phyloP scores from a whole-genome alignment of 2,797 vertebrate species.

The Lates japonicus region DNA sequence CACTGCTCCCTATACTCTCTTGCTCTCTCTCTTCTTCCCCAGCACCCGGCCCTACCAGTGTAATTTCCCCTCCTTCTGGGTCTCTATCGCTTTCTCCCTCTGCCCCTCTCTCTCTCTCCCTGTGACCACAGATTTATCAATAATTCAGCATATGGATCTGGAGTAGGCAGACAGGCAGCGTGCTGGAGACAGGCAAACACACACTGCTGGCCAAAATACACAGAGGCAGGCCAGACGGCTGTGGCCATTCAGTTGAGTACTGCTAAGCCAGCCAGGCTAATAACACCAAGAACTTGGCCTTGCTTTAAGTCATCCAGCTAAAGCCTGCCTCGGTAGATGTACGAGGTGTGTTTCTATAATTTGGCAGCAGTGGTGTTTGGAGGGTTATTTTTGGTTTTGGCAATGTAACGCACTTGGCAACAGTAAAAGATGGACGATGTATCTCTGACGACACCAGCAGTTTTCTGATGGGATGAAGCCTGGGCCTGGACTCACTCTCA shows the following conservation, averaged over 20 bases:
- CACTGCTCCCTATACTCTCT: slow-evolving; percentile 17
- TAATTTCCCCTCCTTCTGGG: slow-evolving; percentile 41
- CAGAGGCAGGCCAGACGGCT: slow-evolving; percentile 32
- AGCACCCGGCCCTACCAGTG: slow-evolving; percentile 32
- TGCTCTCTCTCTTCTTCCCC: slow-evolving; percentile 23
- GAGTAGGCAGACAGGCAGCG: slow-evolving; percentile 75
- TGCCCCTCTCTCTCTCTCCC: slow-evolving; percentile 25
- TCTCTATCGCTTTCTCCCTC: slow-evolving; percentile 55
- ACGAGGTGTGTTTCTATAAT: slow-evolving; percentile 23
- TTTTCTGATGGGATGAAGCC: slow-evolving; percentile 17
- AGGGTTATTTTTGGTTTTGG: slow-evolving; percentile 47
- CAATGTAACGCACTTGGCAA: slow-evolving; percentile 25
- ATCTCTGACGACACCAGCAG: slow-evolving; percentile 10
- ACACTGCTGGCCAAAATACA: slow-evolving; percentile 58
- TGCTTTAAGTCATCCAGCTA: slow-evolving; percentile 12
- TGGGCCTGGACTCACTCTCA: slow-evolving; percentile 35
- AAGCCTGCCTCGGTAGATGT: slow-evolving; percentile 7
- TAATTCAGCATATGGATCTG: slow-evolving; percentile 86
- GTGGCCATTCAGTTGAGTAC: slow-evolving; percentile 32
- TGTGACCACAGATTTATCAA: slow-evolving; percentile 81
- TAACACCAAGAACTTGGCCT: slow-evolving; percentile 12
- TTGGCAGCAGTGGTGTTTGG: slow-evolving; percentile 21
- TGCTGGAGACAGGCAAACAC: slow-evolving; percentile 70
- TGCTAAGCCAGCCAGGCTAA: slow-evolving; percentile 50
- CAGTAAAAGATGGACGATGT: slow-evolving; percentile 25